These are phyloP conservation scores for Drosophila truncata DNA, from an alignment of 1,140 invertebrate genomes.

Conservation along the genomic window DNA sequence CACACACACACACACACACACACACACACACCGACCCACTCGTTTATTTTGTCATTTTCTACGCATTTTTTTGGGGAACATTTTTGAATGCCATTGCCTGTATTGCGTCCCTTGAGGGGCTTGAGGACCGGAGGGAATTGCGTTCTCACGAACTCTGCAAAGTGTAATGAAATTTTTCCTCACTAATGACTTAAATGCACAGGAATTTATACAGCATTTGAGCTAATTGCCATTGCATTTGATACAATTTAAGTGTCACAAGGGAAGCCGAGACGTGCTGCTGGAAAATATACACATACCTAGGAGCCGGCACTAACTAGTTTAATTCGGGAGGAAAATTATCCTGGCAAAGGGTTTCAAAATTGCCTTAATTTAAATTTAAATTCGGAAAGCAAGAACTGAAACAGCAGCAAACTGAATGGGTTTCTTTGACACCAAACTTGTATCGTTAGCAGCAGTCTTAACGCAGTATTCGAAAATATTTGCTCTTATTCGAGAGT, in stretches of 20 bases:
- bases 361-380: conserved; percentile 5
- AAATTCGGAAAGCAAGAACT: not conserved
- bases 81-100: conserved; percentile 43
- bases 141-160: conserved; percentile 30
- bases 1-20: not conserved
- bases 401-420: not conserved
- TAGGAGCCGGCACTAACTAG: not conserved
- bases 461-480: conserved; percentile 3
- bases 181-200: conserved; percentile 76
- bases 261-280: conserved; percentile 11
- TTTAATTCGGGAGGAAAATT: not conserved
- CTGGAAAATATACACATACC: conserved; percentile 3
- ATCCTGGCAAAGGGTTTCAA: conserved; percentile 2
- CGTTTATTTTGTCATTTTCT: conserved; percentile 54
- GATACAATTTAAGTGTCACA: conserved; percentile 48
- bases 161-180: conserved; percentile 77
- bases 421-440: conserved; percentile 1
- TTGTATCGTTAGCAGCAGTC: not conserved
- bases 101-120: conserved; percentile 22
- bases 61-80: conserved; percentile 39
- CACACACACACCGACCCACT: conserved; percentile 5
- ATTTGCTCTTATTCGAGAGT: conserved; percentile 2
- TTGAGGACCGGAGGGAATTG: conserved; percentile 34
- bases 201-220: conserved; percentile 65
- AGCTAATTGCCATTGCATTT: conserved; percentile 73